Conservation (phyloP, 2,113 vertebrate species). For the Pachyramphus minor region DNA sequence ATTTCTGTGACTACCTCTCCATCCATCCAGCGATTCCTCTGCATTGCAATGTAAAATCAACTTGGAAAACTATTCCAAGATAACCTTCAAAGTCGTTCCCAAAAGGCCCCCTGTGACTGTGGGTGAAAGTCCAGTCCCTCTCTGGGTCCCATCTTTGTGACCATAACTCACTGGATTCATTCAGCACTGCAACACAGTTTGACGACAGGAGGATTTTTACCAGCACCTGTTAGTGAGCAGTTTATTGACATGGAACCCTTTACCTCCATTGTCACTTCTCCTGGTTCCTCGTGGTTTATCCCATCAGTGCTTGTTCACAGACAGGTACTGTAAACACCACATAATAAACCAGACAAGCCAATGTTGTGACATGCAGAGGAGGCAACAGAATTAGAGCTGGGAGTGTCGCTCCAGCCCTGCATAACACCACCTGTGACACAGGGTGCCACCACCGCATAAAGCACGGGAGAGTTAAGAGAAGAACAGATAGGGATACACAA, state of each 20-base stretch:
- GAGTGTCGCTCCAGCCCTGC: neutral
- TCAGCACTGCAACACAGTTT: neutral
- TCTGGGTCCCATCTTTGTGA: neutral
- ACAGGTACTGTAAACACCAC: neutral
- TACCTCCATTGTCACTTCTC: neutral
- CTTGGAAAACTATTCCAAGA: constrained; percentile 8
- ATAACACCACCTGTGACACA: fast-evolving
- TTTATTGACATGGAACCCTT: neutral
- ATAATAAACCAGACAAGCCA: neutral
- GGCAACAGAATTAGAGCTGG: neutral
- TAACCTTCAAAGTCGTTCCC: neutral
- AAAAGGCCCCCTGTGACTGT: neutral
- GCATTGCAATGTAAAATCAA: neutral
- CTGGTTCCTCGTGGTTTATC: neutral
- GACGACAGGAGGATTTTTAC: neutral
- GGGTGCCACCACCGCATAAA: neutral
- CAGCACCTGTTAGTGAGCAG: neutral
- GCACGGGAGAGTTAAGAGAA: neutral
- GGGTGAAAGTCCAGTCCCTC: neutral
- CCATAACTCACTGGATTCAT: neutral
- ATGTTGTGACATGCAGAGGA: neutral
- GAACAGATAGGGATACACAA: neutral
- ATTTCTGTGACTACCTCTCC: neutral
- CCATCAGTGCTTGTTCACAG: neutral
- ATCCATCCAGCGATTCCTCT: neutral